Evolutionary conservation across 2,888 invertebrate genomes (phyloP), one percentile per base, ranked within the genome.

Genomic region (Drosophila seclusa): DNA sequence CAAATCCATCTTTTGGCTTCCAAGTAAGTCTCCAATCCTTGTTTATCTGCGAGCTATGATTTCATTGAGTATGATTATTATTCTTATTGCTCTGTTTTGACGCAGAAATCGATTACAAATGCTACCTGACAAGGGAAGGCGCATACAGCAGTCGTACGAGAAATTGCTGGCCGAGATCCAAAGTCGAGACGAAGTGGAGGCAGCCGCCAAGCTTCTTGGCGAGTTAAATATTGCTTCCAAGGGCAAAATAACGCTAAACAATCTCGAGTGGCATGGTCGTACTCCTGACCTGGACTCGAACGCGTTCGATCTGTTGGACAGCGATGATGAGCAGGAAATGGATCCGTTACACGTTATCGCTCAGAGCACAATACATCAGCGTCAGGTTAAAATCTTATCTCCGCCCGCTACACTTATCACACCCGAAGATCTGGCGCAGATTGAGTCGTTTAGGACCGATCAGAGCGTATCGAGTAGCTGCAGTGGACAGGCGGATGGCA

Each of bases 61-160:
- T 13, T 1, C 11, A 60, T 58, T 61, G n/a, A 60, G 42, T 50
- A 7, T 13, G 1, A 21, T 31, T 38, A 10, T 38, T 13, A 18
- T 27, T 36, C 18, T 38, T 6, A 34, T 29, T 38, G 49, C 2
- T n/a, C 18, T 3, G 18, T 21, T 29, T 54, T 62, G 18, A 36
- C 31, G 13, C 31, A 93, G 92, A 73, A 79, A 79, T 40, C 75
- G 87, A 4, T 45, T 91, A 29, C 73, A 81, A 11, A 87, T 78
- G 31, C 70, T 93, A 60, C 92, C 93, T 0, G 93, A 93, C 58
- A 93, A 93, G 60, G 93, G 93, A 0, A 84, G 90, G 62, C 92
- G 92, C 4, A 89, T 93, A 18, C 86, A 89, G 57, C 88, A 90
- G 24, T 88, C 91, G 18, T 90, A 91, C 53, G 83, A 90, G 0